Evolutionary conservation across 2,113 vertebrate genomes (phyloP).

Genomic region (Galeopterus variegatus): DNA sequence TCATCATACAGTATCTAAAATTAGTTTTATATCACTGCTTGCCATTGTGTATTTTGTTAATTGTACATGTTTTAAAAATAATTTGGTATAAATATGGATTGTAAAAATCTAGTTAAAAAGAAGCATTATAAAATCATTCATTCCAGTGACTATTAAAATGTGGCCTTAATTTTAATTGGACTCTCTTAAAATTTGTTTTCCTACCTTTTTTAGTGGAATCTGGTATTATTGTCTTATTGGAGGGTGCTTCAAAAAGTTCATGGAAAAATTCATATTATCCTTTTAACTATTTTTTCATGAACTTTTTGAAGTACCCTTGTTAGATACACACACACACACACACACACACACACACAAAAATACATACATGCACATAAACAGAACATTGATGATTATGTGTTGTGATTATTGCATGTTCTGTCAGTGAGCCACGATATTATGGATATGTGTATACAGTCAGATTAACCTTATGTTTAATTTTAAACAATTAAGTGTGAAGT

Average conservation of each 20-base stretch:
- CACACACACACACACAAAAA: background rate
- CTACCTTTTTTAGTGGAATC: background rate
- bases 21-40: constrained; percentile 86
- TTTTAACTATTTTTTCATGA: too few relatives aligned
- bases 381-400: background rate
- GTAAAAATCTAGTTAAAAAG: constrained; percentile 57
- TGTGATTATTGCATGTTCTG: constrained; percentile 14
- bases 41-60: constrained; percentile 83
- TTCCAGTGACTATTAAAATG: constrained; percentile 5
- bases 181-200: constrained; percentile 51
- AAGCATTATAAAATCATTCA: constrained; percentile 58
- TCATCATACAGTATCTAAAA: constrained; percentile 68
- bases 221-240: constrained; percentile 38
- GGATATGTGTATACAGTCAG: background rate
- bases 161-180: constrained; percentile 41
- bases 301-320: too few relatives aligned
- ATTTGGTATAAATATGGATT: constrained; percentile 56
- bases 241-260: too few relatives aligned
- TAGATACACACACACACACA: background rate
- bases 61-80: constrained; percentile 57
- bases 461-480: constrained; percentile 45
- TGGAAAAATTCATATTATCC: too few relatives aligned
- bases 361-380: too few relatives aligned
- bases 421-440: background rate
- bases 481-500: constrained; percentile 8